phyloP scores from a whole-genome alignment of 2,113 vertebrate species.

The Hippocampus guttulatus region DNA sequence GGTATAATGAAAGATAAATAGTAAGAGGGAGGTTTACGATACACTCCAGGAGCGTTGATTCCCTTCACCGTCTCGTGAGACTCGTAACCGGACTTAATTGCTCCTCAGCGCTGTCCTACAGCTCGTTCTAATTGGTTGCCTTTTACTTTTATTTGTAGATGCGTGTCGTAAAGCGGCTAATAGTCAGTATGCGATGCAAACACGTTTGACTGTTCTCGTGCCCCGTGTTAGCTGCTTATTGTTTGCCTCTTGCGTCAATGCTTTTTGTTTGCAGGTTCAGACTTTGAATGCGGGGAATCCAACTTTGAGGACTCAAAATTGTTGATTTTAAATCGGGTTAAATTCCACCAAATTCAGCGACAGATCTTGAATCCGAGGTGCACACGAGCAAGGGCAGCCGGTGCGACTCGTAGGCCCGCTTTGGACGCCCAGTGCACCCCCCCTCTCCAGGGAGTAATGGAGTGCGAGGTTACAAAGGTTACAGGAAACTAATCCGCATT shows the following conservation, averaged over 20 bases:
- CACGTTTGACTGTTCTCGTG: slow-evolving; percentile 26
- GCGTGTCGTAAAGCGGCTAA: slow-evolving; percentile 37
- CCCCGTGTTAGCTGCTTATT: not conserved
- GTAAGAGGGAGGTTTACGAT: slow-evolving; percentile 51
- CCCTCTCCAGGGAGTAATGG: slow-evolving; percentile 3
- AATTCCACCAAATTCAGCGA: slow-evolving; percentile 13
- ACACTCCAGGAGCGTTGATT: slow-evolving; percentile 41
- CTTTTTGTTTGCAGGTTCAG: not conserved
- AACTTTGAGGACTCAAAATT: not conserved
- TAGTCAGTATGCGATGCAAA: slow-evolving; percentile 23
- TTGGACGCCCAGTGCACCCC: slow-evolving; percentile 20
- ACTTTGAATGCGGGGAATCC: not conserved
- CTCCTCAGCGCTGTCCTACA: slow-evolving; percentile 56
- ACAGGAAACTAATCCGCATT: slow-evolving; percentile 36
- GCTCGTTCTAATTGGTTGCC: slow-evolving; percentile 59
- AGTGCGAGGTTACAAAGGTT: slow-evolving; percentile 17
- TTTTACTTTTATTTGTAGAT: slow-evolving; percentile 45
- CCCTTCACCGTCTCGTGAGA: slow-evolving; percentile 46
- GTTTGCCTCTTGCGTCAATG: slow-evolving; percentile 3
- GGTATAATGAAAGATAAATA: slow-evolving; percentile 57
- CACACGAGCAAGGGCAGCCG: slow-evolving; percentile 10
- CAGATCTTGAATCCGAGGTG: slow-evolving; percentile 25
- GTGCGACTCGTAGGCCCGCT: slow-evolving; percentile 13
- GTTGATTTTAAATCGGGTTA: not conserved
- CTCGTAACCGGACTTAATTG: slow-evolving; percentile 64